A percentile compares a stretch with the other conserved stretches of the same genome.
Conservation (phyloP, 2,888 invertebrate species). For the Pyrrhia umbra region DNA sequence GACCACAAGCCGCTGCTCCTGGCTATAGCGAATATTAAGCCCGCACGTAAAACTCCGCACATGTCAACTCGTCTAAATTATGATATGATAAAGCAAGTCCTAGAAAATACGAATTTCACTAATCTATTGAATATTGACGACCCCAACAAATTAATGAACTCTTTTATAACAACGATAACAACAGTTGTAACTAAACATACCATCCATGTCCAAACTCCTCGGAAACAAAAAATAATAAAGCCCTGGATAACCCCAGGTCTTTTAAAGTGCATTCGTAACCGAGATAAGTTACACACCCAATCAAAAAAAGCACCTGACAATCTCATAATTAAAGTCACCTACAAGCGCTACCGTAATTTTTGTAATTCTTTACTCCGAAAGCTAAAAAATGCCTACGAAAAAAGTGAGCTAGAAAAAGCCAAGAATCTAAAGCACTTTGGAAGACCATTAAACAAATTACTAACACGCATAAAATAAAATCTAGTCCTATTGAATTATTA, state of each 20-base stretch:
- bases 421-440: conserved; percentile 10
- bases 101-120: conserved; percentile 1
- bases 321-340: background rate
- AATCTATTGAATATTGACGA: background rate
- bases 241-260: no score
- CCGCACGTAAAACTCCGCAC: background rate
- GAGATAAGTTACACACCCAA: conserved; percentile 3
- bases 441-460: conserved; percentile 8
- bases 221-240: background rate
- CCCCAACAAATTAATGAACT: background rate
- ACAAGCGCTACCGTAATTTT: conserved; percentile 5
- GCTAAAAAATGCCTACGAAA: background rate
- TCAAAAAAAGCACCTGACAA: conserved; percentile 6
- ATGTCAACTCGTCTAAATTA: background rate
- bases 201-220: background rate
- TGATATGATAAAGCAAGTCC: background rate
- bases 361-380: conserved; percentile 1
- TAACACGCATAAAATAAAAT: background rate
- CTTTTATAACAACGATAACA: background rate
- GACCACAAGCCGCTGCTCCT: conserved; percentile 4
- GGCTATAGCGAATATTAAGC: background rate
- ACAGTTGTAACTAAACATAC: conserved; percentile 1
- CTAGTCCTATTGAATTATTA: background rate
- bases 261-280: no score
- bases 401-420: no score